These are phyloP conservation scores for Drosophila pandora DNA, from an alignment of 1,140 invertebrate species.

Conservation along the genomic window DNA sequence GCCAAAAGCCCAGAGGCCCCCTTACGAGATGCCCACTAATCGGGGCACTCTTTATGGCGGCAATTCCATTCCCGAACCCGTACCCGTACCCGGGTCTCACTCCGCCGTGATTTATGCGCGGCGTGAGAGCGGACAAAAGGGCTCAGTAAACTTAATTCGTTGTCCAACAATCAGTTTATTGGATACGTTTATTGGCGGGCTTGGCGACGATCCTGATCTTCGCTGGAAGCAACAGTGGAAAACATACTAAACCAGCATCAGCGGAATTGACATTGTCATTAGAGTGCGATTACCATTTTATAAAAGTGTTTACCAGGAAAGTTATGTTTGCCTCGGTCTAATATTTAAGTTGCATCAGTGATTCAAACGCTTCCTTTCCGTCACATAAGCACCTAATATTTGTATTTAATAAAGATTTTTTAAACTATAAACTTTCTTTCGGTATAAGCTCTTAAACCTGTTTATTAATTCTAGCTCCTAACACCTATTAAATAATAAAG, in stretches of 20 bases:
- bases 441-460: background rate
- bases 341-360: conserved; percentile 7
- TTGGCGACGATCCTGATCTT: conserved; percentile 20
- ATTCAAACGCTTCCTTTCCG: background rate
- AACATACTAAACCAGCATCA: conserved; percentile 12
- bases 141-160: conserved; percentile 42
- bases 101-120: conserved; percentile 64
- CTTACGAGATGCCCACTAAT: conserved; percentile 37
- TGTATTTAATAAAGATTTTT: background rate
- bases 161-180: conserved; percentile 63
- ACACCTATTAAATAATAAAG: background rate
- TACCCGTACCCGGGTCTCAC: conserved; percentile 28
- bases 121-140: conserved; percentile 58
- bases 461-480: background rate
- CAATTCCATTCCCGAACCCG: conserved; percentile 17
- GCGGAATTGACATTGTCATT: conserved; percentile 26
- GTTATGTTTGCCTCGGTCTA: conserved; percentile 23
- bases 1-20: conserved; percentile 55
- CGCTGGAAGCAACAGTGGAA: conserved; percentile 4
- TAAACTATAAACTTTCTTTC: background rate
- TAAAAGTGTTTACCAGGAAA: conserved; percentile 17
- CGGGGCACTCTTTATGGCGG: conserved; percentile 56
- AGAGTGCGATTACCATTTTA: conserved; percentile 10
- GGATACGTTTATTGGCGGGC: conserved; percentile 50
- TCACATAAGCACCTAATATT: background rate